Base-by-base conservation (phyloP, 2,888 invertebrate species). In the Nymphalis urticae region DNA sequence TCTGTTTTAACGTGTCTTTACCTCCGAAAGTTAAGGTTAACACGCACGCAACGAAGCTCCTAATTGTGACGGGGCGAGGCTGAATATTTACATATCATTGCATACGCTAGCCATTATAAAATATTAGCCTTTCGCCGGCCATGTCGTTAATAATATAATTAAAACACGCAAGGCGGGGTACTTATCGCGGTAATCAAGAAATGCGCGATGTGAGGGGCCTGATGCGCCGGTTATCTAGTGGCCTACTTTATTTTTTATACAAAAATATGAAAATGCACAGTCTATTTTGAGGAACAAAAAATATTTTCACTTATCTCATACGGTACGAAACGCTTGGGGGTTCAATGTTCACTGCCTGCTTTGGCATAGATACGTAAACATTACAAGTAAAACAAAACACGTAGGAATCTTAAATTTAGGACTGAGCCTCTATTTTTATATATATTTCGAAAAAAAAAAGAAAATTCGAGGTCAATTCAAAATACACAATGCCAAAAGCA, bases 61-160 rank as follows among this genome's bases (percentile, higher is more conserved):
- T 88, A 89, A 87, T 88, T 86, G 86, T 82, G 77, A 79, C 77
- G 79, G 86, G 90, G 91, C 78, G 89, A 85, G 91, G 85, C 86
- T 69, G 85, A 83, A 88, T 92, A 92, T 92, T 92, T 92, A 92
- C 92, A 92, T 92, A 92, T 92, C 92, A 91, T 92, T 90, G 92
- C 89, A 89, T 91, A 89, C 87, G 84, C 83, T 77, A 77, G 80
- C 89, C 87, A 90, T 92, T 89, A 89, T 85, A 89, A 92, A 92
- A 90, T 90, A 91, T 91, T 89, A 91, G 85, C 88, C 89, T 89
- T 90, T 88, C 83, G 86, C 82, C 85, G 84, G 80, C 82, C 88
- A 85, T 85, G 85, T 85, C 88, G 88, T 92, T 92, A 91, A 90
- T 92, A 90, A 91, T 90, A 90, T 92, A 92, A 92, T 92, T 92